Conservation (phyloP, 2,113 vertebrate species). For the Odocoileus virginianus region DNA sequence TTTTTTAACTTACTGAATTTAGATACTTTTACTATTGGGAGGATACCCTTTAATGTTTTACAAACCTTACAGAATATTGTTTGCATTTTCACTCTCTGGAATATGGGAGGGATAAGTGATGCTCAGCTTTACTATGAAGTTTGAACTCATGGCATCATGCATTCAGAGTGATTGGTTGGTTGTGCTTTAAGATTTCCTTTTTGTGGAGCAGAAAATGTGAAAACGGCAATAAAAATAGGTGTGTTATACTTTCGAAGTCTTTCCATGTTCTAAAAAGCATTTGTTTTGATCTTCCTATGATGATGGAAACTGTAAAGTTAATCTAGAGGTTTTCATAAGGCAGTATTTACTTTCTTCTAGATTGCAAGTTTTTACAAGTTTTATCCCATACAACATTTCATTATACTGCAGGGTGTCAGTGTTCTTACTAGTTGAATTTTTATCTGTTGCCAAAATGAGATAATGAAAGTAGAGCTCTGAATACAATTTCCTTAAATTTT, state of each 20-base stretch:
- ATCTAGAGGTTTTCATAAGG: background rate
- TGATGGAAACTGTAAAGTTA: background rate
- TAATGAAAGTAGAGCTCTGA: background rate
- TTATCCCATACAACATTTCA: background rate
- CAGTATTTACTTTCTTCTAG: background rate
- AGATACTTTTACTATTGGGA: background rate
- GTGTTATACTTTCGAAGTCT: background rate
- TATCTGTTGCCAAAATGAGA: background rate
- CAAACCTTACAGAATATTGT: background rate
- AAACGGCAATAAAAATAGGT: background rate
- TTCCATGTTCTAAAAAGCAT: background rate
- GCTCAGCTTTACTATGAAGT: background rate
- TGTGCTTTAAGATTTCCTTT: background rate
- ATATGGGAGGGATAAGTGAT: background rate
- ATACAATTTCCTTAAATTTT: background rate
- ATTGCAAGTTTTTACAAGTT: background rate
- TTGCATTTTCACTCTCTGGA: background rate
- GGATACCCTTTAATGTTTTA: background rate
- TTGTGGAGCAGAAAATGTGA: background rate
- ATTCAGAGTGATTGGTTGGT: background rate
- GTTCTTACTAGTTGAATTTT: background rate
- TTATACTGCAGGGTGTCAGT: background rate
- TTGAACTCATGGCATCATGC: background rate
- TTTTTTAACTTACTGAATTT: background rate
- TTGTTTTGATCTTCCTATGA: background rate